phyloP scores from a whole-genome alignment of 2,113 vertebrate species.

The Podilymbus podiceps region DNA sequence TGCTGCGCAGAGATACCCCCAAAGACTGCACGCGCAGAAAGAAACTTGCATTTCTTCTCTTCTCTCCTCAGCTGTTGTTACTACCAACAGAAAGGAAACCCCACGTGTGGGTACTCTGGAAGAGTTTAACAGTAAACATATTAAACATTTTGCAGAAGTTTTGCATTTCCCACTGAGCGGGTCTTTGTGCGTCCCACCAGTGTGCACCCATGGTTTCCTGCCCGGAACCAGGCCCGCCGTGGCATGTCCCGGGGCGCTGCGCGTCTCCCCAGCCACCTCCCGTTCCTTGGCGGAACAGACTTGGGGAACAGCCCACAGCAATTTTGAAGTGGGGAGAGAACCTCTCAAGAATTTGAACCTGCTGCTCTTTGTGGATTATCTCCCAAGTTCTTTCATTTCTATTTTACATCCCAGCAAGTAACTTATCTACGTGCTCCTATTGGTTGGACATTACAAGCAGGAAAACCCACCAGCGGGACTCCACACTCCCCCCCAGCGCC shows the following conservation, averaged over 20 bases:
- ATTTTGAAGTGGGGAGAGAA: not conserved
- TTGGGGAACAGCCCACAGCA: not conserved
- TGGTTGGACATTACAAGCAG: not conserved
- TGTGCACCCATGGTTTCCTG: not conserved
- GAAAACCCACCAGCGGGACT: not conserved
- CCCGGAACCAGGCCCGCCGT: not conserved
- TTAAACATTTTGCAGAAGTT: fast-evolving
- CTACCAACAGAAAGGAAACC: not conserved
- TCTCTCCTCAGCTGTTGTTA: fast-evolving
- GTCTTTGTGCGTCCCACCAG: not conserved
- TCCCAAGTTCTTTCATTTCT: not conserved
- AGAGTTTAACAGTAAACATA: not conserved
- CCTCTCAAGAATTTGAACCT: not conserved
- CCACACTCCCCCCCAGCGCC: not conserved
- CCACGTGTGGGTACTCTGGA: fast-evolving
- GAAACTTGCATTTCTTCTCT: not conserved
- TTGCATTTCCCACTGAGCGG: fast-evolving
- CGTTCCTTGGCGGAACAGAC: not conserved
- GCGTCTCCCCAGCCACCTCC: not conserved
- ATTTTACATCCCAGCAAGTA: not conserved
- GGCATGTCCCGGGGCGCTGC: not conserved
- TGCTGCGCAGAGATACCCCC: fast-evolving
- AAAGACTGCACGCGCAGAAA: not conserved
- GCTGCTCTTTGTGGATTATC: not conserved
- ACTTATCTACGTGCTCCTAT: not conserved